Evolutionary conservation across 1,140 invertebrate species (phyloP).

Genomic region (Ceratina japonica): DNA sequence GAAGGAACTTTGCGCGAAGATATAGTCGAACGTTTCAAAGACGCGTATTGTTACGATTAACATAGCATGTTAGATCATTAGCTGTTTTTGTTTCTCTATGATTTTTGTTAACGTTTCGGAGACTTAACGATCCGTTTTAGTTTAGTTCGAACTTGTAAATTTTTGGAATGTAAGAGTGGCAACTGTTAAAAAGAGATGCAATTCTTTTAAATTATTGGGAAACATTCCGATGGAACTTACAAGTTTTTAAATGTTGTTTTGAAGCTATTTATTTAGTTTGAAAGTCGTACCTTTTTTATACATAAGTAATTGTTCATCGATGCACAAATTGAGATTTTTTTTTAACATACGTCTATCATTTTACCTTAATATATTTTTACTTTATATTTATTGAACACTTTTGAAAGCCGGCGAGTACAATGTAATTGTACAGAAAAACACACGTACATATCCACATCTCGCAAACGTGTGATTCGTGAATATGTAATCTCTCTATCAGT

Average conservation of each 20-base stretch:
- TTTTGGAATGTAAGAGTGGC: not conserved
- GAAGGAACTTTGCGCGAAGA: not conserved
- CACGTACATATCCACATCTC: not conserved
- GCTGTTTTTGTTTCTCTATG: too few species aligned
- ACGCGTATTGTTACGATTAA: not conserved
- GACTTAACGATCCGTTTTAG: not conserved
- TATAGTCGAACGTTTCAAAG: not conserved
- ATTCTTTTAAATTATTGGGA: not conserved
- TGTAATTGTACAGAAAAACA: not conserved
- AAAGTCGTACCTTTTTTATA: not conserved
- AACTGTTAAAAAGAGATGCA: not conserved
- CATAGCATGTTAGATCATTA: not conserved
- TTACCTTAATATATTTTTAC: conserved; percentile 23
- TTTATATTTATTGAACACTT: conserved; percentile 2
- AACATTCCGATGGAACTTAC: not conserved
- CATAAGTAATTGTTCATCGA: not conserved
- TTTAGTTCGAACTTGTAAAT: not conserved
- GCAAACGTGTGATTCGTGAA: too few species aligned
- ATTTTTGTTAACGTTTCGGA: not conserved
- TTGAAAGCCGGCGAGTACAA: not conserved
- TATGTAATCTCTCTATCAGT: not conserved
- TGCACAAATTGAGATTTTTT: conserved; percentile 6
- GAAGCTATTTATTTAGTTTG: not conserved
- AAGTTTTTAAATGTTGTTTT: not conserved
- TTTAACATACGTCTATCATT: not conserved